Conservation (phyloP, 2,113 vertebrate species). For the Garra rufa region DNA sequence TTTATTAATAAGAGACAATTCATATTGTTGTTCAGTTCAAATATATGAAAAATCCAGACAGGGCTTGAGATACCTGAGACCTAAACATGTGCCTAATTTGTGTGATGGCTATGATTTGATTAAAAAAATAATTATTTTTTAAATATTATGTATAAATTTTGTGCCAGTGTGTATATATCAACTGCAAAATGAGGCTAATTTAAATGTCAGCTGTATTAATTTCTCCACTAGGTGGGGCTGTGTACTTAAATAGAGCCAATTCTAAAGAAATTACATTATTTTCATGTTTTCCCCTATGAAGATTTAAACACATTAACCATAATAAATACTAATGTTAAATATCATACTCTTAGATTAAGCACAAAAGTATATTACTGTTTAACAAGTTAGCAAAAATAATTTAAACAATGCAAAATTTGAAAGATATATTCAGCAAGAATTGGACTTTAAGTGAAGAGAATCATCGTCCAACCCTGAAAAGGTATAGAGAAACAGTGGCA, state of each 20-base stretch:
- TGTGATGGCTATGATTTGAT: background rate
- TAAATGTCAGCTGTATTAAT: background rate
- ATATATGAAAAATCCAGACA: background rate
- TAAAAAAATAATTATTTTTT: background rate
- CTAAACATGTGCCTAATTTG: background rate
- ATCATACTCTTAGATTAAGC: background rate
- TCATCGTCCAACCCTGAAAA: background rate
- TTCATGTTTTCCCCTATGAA: background rate
- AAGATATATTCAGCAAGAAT: background rate
- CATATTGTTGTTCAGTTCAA: background rate
- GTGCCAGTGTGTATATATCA: background rate
- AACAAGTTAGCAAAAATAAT: conserved; percentile 27
- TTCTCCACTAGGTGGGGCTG: conserved; percentile 50
- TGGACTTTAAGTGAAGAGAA: background rate
- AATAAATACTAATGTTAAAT: background rate
- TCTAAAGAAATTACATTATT: background rate
- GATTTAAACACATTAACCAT: background rate
- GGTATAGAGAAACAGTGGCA: conserved; percentile 52
- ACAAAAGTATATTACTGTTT: background rate
- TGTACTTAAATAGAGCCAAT: background rate
- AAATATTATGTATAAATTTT: background rate
- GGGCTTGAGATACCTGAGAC: conserved; percentile 28
- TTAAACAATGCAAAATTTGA: background rate
- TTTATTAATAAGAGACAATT: conserved; percentile 27
- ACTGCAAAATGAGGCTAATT: background rate